Conservation (phyloP, 1,140 invertebrate genomes). For the Venustaconcha ellipsiformis region DNA sequence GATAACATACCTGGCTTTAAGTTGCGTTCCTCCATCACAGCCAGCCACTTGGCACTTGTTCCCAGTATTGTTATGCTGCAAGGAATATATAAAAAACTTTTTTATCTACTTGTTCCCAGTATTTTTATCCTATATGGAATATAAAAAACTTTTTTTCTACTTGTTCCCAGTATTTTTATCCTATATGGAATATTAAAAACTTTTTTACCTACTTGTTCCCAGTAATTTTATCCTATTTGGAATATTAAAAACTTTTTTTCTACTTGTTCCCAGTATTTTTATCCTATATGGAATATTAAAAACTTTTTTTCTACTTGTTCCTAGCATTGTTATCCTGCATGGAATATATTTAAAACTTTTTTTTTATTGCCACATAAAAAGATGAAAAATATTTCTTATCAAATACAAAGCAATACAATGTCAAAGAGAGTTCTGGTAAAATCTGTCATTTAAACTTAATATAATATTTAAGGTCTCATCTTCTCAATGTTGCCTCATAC, state of each 20-base stretch:
- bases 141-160: neutral
- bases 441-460: too few relatives aligned
- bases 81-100: neutral
- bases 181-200: neutral
- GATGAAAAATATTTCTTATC: neutral
- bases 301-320: neutral
- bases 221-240: neutral
- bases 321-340: neutral
- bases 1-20: conserved; percentile 54
- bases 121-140: neutral
- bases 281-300: neutral
- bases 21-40: conserved; percentile 71
- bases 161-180: neutral
- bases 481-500: too few relatives aligned
- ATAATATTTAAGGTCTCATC: too few relatives aligned
- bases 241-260: neutral
- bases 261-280: neutral
- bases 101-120: neutral
- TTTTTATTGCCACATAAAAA: neutral
- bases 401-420: neutral
- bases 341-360: neutral
- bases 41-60: conserved; percentile 74
- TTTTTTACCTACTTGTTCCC: neutral
- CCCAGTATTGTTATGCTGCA: neutral
- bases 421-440: too few relatives aligned